phyloP scores from a whole-genome alignment of 2,888 invertebrate genomes.

The Heliconius erato region DNA sequence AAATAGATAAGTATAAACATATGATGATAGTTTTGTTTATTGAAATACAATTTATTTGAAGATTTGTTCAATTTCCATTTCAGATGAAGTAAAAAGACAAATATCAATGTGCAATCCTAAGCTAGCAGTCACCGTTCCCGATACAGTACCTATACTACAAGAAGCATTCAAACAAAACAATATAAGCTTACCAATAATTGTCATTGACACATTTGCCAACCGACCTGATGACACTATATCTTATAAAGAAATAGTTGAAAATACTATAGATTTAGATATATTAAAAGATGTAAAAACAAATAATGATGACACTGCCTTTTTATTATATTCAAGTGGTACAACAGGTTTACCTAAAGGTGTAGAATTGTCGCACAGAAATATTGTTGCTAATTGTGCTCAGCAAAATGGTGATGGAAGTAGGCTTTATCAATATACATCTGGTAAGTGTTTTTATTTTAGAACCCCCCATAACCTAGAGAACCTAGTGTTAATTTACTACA shows the following conservation, averaged over 20 bases:
- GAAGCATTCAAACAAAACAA: slow-evolving; percentile 78
- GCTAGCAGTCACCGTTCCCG: slow-evolving; percentile 83
- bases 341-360: slow-evolving; percentile 93
- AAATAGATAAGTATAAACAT: too few relatives aligned
- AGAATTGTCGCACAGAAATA: slow-evolving; percentile 86
- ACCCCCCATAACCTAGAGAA: background rate
- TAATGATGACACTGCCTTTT: slow-evolving; percentile 86
- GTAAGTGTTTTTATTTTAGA: slow-evolving; percentile 39
- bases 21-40: too few relatives aligned
- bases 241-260: slow-evolving; percentile 85
- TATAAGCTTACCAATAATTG: slow-evolving; percentile 82
- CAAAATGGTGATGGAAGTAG: slow-evolving; percentile 63
- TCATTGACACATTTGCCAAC: slow-evolving; percentile 59
- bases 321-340: slow-evolving; percentile 95
- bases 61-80: slow-evolving; percentile 50
- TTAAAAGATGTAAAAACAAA: slow-evolving; percentile 72
- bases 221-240: slow-evolving; percentile 85
- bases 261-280: slow-evolving; percentile 77
- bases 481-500: background rate
- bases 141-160: slow-evolving; percentile 74
- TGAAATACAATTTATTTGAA: background rate
- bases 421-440: slow-evolving; percentile 62
- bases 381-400: slow-evolving; percentile 80
- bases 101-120: slow-evolving; percentile 84
- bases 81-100: slow-evolving; percentile 88